Percentiles rank a stretch among this genome's conserved stretches.
Evolutionary conservation across 2,888 invertebrate species (phyloP).

Genomic region (Oscheius sp.): DNA sequence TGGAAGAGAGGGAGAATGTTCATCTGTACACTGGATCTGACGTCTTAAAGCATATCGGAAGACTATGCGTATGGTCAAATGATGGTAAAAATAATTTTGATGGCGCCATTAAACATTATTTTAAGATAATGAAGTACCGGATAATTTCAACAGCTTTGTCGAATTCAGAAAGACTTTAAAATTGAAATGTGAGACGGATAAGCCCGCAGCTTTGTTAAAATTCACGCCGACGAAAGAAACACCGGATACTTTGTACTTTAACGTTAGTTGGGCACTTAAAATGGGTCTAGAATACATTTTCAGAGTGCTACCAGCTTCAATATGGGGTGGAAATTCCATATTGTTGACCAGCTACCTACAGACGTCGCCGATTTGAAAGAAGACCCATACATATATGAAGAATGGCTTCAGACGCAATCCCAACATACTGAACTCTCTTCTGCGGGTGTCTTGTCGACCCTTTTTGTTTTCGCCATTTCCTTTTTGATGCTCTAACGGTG

Average conservation of each 20-base stretch:
- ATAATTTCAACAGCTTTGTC: slow-evolving; percentile 80
- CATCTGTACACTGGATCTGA: slow-evolving; percentile 38
- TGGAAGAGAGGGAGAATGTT: slow-evolving; percentile 75
- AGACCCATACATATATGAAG: slow-evolving; percentile 57
- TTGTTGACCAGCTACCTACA: slow-evolving; percentile 79
- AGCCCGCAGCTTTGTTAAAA: slow-evolving; percentile 49
- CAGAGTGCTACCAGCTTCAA: slow-evolving; percentile 91
- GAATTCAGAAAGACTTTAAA: slow-evolving; percentile 83
- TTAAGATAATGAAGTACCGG: slow-evolving; percentile 72
- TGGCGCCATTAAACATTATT: background rate
- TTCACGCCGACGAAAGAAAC: slow-evolving; percentile 84
- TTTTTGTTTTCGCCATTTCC: background rate
- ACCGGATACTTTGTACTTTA: slow-evolving; percentile 85
- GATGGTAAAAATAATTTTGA: slow-evolving; percentile 73
- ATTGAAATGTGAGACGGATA: slow-evolving; percentile 78
- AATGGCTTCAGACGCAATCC: slow-evolving; percentile 45
- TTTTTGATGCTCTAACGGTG: slow-evolving; percentile 24
- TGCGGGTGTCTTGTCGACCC: background rate
- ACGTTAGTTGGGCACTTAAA: no score
- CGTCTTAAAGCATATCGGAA: slow-evolving; percentile 77
- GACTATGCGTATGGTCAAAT: slow-evolving; percentile 81
- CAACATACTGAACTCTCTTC: background rate
- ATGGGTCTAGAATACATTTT: slow-evolving; percentile 34
- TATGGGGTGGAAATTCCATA: slow-evolving; percentile 93
- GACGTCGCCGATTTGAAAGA: slow-evolving; percentile 58